These are phyloP conservation scores for Dasyprocta punctata DNA, from an alignment of 2,113 vertebrate genomes.

Conservation along the genomic window DNA sequence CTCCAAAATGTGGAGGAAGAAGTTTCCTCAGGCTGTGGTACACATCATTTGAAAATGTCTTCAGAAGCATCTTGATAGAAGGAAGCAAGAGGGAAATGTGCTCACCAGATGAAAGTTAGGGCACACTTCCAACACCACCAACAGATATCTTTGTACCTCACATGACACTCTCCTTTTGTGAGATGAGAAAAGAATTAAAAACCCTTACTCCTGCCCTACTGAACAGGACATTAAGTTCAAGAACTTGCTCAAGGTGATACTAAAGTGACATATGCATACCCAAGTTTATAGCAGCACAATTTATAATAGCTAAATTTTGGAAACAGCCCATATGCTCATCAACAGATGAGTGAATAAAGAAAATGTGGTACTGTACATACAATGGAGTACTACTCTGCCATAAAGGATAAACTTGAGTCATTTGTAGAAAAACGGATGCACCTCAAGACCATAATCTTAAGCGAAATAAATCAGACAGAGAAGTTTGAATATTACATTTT, in stretches of 20 bases:
- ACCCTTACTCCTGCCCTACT: neutral
- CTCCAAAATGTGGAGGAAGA: neutral
- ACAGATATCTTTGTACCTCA: neutral
- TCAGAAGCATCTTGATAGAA: neutral
- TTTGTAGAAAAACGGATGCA: neutral
- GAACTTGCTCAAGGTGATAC: neutral
- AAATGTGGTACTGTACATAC: neutral
- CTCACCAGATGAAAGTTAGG: neutral
- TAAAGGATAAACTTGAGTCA: neutral
- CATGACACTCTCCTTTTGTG: neutral
- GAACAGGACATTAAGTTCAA: neutral
- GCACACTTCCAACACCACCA: neutral
- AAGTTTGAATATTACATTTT: neutral
- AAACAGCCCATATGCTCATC: neutral
- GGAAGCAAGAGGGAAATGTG: neutral
- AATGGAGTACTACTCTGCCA: neutral
- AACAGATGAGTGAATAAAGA: neutral
- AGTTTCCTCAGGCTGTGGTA: neutral
- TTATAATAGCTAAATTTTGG: neutral
- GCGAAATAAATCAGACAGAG: neutral
- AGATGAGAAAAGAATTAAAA: neutral
- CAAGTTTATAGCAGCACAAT: neutral
- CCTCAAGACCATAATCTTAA: neutral
- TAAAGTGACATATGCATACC: neutral
- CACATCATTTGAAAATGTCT: constrained; percentile 13